Base-by-base conservation (phyloP, 2,113 vertebrate genomes). In the Sminthopsis crassicaudata region DNA sequence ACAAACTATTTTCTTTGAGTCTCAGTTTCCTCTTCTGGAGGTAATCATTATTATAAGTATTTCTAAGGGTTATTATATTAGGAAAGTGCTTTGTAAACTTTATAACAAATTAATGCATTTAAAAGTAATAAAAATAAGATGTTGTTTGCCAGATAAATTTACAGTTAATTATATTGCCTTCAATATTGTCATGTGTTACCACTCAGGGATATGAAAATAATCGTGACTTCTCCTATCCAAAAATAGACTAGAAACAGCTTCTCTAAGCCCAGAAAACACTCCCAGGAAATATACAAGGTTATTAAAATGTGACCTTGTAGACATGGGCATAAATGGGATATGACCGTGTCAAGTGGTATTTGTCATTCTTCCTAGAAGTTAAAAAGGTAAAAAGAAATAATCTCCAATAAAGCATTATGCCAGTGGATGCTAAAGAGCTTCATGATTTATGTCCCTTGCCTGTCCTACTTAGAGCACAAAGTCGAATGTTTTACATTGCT, bases 381-480 rank as follows among this genome's bases (percentile, higher is more conserved):
- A 23, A n/a, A 24, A 89, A 92, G 8, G 25, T 91, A 14, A 36
- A 90, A 52, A 91, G 42, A 89, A 91, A 55, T 67, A 24, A 46
- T 92, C 90, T 46, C 16, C 11, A 26, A 0, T 23, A 16, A 95
- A 46, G 8, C 36, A 50, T 91, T 54, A 90, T 5, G 12, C 46
- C 16, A 4, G 3, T 24, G 22, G 48, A 12, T 16, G 7, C 23
- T 93, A 52, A 91, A 92, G 23, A 84, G 16, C 2, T 22, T 89
- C 26, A 36, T 91, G 76, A 93, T 88, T 88, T 93, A 54, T 94
- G 23, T 24, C 12, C 23, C 88, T 50, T 84, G 16, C 30, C 26
- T 89, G 8, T 91, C 50, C 24, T 52, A 46, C 10, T 94, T 93
- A 91, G 0, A 93, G 93, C 46, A 22, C 91, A 95, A 93, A 76